Conservation (phyloP, 2,113 vertebrate genomes). For the Pluvianellus socialis region DNA sequence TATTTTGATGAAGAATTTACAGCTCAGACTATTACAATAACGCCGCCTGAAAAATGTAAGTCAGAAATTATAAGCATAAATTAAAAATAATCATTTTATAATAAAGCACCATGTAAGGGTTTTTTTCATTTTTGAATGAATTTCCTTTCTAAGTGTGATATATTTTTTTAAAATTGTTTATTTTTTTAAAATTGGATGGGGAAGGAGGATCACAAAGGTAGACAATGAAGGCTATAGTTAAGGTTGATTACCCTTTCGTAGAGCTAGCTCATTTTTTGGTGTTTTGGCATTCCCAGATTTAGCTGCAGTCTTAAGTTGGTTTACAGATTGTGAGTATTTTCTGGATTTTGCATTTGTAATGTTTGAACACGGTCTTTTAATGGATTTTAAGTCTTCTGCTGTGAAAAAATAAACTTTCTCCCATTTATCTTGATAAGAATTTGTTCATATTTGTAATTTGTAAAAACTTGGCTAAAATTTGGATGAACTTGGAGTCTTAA, state of each 20-base stretch:
- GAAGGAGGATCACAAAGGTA: neutral
- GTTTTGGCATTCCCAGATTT: neutral
- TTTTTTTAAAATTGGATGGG: neutral
- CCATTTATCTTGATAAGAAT: neutral
- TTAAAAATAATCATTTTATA: neutral
- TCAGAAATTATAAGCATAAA: neutral
- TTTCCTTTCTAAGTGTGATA: neutral
- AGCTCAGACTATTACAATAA: slow-evolving; percentile 95
- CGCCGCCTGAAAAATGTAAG: slow-evolving; percentile 96
- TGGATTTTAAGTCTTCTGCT: neutral
- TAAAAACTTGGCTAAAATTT: neutral
- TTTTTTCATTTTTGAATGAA: neutral
- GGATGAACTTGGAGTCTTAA: neutral
- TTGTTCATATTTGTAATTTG: neutral
- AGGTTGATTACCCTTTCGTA: neutral
- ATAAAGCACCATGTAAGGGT: neutral
- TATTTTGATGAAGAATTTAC: slow-evolving; percentile 98
- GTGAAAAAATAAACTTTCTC: neutral
- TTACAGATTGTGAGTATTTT: neutral
- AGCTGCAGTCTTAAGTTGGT: neutral
- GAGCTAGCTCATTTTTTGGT: neutral
- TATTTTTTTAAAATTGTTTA: neutral
- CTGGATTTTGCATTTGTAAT: neutral
- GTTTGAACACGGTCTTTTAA: neutral
- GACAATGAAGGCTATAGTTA: neutral